Base-by-base conservation (phyloP, 1,140 invertebrate genomes). In the Drosophila burlai region DNA sequence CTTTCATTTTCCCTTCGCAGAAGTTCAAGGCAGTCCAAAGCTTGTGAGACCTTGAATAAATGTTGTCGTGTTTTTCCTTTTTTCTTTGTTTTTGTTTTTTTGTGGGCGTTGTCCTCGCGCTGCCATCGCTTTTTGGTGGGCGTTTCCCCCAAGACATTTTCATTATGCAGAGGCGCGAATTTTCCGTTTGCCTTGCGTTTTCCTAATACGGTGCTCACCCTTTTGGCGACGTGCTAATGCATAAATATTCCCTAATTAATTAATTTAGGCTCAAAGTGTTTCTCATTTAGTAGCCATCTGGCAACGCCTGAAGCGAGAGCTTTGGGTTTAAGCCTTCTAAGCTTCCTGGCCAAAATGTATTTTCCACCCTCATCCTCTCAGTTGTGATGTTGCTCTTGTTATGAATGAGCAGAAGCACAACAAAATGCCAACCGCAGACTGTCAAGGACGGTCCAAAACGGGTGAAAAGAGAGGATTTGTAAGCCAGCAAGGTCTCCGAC, bases 361-460 rank as follows among this genome's bases (percentile, higher is more conserved):
- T 55, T 55, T 24, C 34, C 52, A 55, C 54, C 54, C 54, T 55
- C 43, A 58, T 52, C 46, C 63, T 47, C 11, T 42, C 29, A 1
- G 31, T 16, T 18, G 7, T 34, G 15, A n/a, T 49, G 61, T 82
- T 82, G 75, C 74, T 85, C 84, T 76, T 90, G 83, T 90, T 86
- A 91, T 90, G 86, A 90, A 90, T 80, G 40, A 65, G 76, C 34
- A 80, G 86, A 90, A 91, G 57, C 75, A 91, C 80, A 90, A 90
- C 85, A 90, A 82, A 91, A 79, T 68, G 40, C 65, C 81, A 72
- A 89, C 78, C 65, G 79, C 74, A 76, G 64, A 81, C 66, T 46
- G 29, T 69, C 84, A 90, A 89, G 84, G 84, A 83, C 84, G 81
- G 54, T 13, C 50, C 29, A 16, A n/a, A 36, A 49, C 15, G 47